Percentiles rank a stretch among this genome's conserved stretches.
These are phyloP conservation scores for Branchipolynoe longqiensis DNA, from an alignment of 2,888 invertebrate species.

Conservation along the genomic window DNA sequence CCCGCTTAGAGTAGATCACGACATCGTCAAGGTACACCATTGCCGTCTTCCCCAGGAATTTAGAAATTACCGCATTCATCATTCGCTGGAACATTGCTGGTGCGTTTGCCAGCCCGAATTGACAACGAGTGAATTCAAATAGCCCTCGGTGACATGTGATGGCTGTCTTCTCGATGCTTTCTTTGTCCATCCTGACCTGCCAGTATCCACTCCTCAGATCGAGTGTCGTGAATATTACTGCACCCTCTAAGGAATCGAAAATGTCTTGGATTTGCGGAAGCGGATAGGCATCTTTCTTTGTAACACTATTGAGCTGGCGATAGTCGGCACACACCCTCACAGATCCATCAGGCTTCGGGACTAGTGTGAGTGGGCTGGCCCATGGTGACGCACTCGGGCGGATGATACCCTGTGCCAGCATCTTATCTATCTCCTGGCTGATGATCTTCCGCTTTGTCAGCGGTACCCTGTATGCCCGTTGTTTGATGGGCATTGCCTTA, in stretches of 20 bases:
- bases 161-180: conserved; percentile 60
- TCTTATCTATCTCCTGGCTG: conserved; percentile 31
- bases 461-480: conserved; percentile 41
- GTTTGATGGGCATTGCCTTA: background rate
- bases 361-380: conserved; percentile 59
- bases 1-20: conserved; percentile 29
- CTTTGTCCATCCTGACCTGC: conserved; percentile 64
- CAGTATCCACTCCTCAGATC: conserved; percentile 67
- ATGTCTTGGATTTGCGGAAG: conserved; percentile 63
- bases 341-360: conserved; percentile 56
- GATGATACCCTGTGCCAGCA: conserved; percentile 55
- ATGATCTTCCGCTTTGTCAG: conserved; percentile 21
- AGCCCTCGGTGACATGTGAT: conserved; percentile 65
- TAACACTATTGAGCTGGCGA: conserved; percentile 42
- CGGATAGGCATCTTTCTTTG: conserved; percentile 53
- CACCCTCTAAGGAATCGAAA: conserved; percentile 62
- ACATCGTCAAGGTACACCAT: conserved; percentile 62
- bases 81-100: conserved; percentile 58
- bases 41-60: background rate
- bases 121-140: conserved; percentile 63
- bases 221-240: conserved; percentile 64
- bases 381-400: conserved; percentile 13
- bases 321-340: conserved; percentile 57
- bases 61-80: conserved; percentile 59
- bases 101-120: conserved; percentile 60